Evolutionary conservation across 2,113 vertebrate species (phyloP).

Genomic region (Microtus pennsylvanicus): DNA sequence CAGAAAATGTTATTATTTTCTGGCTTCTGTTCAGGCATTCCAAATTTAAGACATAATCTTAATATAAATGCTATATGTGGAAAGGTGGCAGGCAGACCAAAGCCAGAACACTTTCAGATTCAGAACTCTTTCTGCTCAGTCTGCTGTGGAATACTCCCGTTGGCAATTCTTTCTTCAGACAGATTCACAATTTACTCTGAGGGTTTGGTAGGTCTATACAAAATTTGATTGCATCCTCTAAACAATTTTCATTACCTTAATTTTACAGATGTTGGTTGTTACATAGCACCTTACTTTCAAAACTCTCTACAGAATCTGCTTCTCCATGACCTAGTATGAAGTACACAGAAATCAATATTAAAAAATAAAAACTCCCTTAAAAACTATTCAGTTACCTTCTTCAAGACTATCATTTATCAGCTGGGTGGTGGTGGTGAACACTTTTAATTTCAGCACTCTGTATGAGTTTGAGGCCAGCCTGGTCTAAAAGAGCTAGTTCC

Average conservation of each 20-base stretch:
- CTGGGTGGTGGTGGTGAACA: too few species aligned
- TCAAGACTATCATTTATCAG: background rate
- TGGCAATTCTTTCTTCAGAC: fast-evolving
- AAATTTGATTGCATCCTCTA: background rate
- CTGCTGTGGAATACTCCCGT: background rate
- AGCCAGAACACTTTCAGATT: background rate
- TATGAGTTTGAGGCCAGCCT: too few species aligned
- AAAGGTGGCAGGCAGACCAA: background rate
- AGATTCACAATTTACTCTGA: background rate
- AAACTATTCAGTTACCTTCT: background rate
- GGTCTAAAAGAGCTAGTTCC: too few species aligned
- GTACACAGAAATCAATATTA: background rate
- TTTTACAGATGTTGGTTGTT: background rate
- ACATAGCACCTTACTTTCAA: background rate
- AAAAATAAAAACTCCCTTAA: background rate
- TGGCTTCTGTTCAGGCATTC: background rate
- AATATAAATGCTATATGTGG: background rate
- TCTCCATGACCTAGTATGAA: background rate
- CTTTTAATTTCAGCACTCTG: too few species aligned
- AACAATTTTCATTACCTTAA: fast-evolving
- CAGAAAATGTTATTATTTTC: background rate
- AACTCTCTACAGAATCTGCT: background rate
- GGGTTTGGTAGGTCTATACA: fast-evolving
- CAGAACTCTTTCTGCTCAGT: background rate
- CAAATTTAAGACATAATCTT: background rate